These are phyloP conservation scores for Rapana venosa DNA, from an alignment of 2,888 invertebrate species.

Conservation along the genomic window DNA sequence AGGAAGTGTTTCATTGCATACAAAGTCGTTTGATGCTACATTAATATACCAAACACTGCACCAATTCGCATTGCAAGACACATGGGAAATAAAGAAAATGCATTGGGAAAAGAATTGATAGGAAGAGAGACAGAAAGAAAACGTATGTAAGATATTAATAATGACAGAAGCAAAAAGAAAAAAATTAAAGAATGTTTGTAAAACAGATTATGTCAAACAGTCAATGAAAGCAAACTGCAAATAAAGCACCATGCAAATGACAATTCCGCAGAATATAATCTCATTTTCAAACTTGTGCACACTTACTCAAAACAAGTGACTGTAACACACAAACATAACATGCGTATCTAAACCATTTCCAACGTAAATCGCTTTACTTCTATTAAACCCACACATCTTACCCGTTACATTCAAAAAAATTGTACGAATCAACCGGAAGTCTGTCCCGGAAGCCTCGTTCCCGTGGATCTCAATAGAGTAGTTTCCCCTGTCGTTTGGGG, in stretches of 20 bases:
- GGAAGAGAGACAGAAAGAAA: not conserved
- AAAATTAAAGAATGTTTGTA: not conserved
- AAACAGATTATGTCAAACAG: not conserved
- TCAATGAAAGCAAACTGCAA: not conserved
- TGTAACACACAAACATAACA: not conserved
- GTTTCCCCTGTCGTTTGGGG: not conserved
- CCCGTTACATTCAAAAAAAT: not conserved
- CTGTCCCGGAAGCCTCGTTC: not conserved
- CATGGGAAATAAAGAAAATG: not conserved
- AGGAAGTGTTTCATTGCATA: no score
- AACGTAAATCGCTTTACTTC: not conserved
- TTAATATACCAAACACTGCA: no score
- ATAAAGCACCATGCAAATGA: not conserved
- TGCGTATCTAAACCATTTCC: not conserved
- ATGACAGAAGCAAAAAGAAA: not conserved
- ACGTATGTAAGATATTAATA: no score
- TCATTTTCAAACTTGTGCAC: no score
- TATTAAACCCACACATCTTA: not conserved
- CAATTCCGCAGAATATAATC: not conserved
- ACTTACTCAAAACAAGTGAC: no score
- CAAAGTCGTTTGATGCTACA: no score
- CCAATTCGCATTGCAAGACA: no score
- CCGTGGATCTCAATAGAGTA: slow-evolving; percentile 21
- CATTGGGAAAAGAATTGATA: not conserved
- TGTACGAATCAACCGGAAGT: not conserved